A percentile compares a stretch with the other conserved stretches of the same genome.
Conservation (phyloP, 2,888 invertebrate genomes). For the Dynastes hyllus region DNA sequence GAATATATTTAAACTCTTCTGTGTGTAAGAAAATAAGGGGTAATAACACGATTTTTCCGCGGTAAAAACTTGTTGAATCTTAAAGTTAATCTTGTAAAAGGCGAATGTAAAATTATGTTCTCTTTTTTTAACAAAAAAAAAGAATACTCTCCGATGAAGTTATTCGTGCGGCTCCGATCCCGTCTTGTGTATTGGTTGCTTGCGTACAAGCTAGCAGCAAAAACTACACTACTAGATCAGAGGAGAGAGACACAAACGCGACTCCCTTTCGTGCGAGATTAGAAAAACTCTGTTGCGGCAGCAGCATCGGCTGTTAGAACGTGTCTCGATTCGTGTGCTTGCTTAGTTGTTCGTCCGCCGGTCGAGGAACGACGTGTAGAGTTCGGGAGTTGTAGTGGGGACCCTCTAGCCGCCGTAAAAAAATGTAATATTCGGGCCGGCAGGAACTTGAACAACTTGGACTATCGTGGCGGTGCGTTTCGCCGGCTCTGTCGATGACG, state of each 20-base stretch:
- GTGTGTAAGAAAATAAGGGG: no score
- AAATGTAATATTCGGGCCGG: not conserved
- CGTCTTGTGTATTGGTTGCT: conserved; percentile 46
- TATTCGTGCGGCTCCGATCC: not conserved
- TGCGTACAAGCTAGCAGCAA: conserved; percentile 61
- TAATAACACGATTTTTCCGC: no score
- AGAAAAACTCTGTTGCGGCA: conserved; percentile 65
- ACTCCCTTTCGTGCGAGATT: conserved; percentile 62
- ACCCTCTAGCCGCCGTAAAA: not conserved
- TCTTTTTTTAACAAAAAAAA: no score
- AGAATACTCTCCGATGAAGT: not conserved
- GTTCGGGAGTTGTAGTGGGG: conserved; percentile 5
- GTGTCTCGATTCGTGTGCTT: not conserved
- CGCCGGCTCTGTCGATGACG: no score
- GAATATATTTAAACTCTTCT: no score
- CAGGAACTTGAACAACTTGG: conserved; percentile 3
- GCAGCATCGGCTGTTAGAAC: conserved; percentile 21
- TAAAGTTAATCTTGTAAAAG: no score
- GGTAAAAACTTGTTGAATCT: no score
- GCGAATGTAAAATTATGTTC: no score
- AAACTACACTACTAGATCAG: conserved; percentile 68
- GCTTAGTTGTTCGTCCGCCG: conserved; percentile 30
- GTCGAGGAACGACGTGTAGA: not conserved
- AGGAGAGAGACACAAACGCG: not conserved
- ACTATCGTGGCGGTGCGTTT: no score